Evolutionary conservation across 2,113 vertebrate species (phyloP).

Genomic region (Xenus cinereus): DNA sequence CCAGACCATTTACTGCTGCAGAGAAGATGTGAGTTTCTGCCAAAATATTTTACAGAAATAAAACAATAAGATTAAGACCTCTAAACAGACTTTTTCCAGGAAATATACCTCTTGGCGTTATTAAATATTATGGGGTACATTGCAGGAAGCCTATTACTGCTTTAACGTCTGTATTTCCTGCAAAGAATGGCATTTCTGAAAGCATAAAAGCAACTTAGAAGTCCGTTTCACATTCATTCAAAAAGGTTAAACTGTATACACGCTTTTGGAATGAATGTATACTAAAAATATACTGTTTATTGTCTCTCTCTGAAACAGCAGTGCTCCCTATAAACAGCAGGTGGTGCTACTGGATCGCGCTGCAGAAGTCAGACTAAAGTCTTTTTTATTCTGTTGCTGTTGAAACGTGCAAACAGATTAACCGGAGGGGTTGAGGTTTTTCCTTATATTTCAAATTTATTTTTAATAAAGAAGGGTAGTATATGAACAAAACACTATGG

Average conservation of each 20-base stretch:
- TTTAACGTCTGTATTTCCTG: background rate
- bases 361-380: background rate
- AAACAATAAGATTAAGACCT: background rate
- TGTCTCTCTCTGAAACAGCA: rapidly evolving
- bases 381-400: background rate
- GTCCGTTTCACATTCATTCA: background rate
- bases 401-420: background rate
- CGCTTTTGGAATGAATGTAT: background rate
- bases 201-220: background rate
- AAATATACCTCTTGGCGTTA: background rate
- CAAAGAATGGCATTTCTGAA: background rate
- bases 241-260: background rate
- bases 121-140: background rate
- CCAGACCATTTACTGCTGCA: background rate
- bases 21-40: background rate
- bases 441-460: background rate
- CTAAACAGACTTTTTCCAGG: background rate
- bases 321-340: background rate
- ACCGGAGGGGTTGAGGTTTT: background rate
- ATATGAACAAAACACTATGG: background rate
- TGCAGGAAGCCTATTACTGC: background rate
- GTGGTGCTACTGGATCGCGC: background rate
- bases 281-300: rapidly evolving
- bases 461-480: background rate
- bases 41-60: background rate